A percentile compares a stretch with the other conserved stretches of the same genome.
Evolutionary conservation across 2,113 vertebrate genomes (phyloP).

Genomic region (Ceyx melanurus): DNA sequence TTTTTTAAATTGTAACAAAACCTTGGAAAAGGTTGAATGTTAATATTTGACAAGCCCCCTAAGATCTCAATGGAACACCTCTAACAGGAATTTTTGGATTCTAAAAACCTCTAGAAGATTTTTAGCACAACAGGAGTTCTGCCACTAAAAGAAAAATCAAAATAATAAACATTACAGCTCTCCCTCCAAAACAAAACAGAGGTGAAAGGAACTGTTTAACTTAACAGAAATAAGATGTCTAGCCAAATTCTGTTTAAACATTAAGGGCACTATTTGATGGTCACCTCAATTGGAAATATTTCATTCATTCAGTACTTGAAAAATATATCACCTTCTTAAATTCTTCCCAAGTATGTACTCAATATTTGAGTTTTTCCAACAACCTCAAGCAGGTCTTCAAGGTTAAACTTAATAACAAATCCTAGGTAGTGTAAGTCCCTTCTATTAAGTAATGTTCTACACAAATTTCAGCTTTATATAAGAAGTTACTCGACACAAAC

Average conservation of each 20-base stretch:
- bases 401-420: conserved; percentile 9
- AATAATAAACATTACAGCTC: not conserved
- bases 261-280: conserved; percentile 38
- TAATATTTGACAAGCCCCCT: not conserved
- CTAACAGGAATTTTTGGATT: not conserved
- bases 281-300: conserved; percentile 54
- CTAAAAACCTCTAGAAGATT: not conserved
- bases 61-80: not conserved
- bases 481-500: not conserved
- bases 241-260: conserved; percentile 42
- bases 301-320: conserved; percentile 45
- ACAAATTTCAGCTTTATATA: not conserved
- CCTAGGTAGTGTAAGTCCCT: not conserved
- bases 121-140: not conserved
- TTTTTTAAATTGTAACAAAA: not conserved
- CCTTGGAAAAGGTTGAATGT: not conserved
- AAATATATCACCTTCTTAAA: conserved; percentile 63
- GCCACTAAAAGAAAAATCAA: not conserved
- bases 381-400: not conserved
- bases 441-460: not conserved
- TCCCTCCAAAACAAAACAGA: conserved; percentile 14
- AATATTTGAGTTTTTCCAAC: conserved; percentile 26
- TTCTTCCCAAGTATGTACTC: conserved; percentile 49
- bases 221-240: not conserved
- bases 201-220: not conserved